Evolutionary conservation across 2,888 invertebrate species (phyloP), one percentile per base, ranked within the genome.

Genomic region (Nomada hirtipes): DNA sequence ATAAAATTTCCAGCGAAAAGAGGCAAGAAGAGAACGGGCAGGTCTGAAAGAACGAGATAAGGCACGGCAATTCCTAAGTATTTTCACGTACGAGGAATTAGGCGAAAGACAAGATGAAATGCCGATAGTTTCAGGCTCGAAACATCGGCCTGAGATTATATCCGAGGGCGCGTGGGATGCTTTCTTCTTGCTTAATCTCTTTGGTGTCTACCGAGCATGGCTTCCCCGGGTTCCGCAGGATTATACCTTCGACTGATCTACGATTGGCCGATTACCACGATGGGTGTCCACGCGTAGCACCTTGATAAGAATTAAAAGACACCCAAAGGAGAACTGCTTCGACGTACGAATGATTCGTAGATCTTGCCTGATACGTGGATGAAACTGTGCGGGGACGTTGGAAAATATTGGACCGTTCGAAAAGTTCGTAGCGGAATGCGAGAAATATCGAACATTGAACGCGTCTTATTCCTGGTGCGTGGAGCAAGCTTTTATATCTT

Each of bases 171-270:
- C 85, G 83, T 87, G 82, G 89, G 85, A 79, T 65, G 81, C 29
- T 83, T 83, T 73, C 75, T 83, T 82, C 55, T 76, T 70, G 83
- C 82, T 78, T 91, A 91, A 91, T 91, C 90, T 89, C 81, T 85
- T 77, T 83, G 82, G 80, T 83, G 83, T 83, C 86, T 77, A 78
- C 85, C 82, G 89, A 85, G 84, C 87, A 82, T 76, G 82, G 82
- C 82, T 86, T 76, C 86, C 79, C 83, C 29, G 81, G 81, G 82
- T 84, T 86, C 85, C 77, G 68, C 61, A 78, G 85, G 89, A 86
- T 91, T 90, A 91, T 77, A 74, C 74, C 69, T 70, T 64, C 64
- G 64, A 64, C 69, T 50, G 72, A 81, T 82, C 72, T 69, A 52
- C 52, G 68, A 63, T 59, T 59, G 73, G 68, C 52, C 65, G 83